Evolutionary conservation across 1,140 invertebrate species (phyloP), one percentile per base, ranked within the genome.

Genomic region (Conus ventricosus): DNA sequence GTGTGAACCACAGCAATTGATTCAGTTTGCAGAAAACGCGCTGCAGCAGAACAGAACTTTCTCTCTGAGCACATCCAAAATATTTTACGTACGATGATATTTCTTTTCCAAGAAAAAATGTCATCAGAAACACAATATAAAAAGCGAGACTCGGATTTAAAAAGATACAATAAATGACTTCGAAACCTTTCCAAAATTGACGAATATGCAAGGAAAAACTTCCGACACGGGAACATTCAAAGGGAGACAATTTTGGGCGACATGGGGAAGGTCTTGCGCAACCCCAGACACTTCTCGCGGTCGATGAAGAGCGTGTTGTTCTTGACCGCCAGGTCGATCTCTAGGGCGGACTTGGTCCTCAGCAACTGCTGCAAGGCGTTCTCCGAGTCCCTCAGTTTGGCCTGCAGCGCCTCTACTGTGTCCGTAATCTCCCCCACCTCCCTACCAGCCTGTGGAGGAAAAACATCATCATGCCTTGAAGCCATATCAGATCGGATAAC

Each of bases 261-360:
- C 94, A 95, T 95, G 75, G 98, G 98, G 95, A 98, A 99, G 13
- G 97, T 97, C 87, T 98, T 96, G 87, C 98, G 96, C 91, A 99
- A 96, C 23, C 98, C 97, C 95, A 98, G 97, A 94, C 98, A 99
- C 95, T 98, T 98, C 95, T 99, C 98, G 85, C 98, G 96, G 95
- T 99, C 98, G 89, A 99, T 98, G 94, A 98, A 98, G 80, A 99
- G 95, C 13, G 98, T 97, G 94, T 98, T 98, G 85, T 98, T 97
- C 96, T 99, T 99, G 92, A 97, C 96, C 75, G 97, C 96, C 53
- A 99, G 95, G 95, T 99, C 98, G 84, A 97, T 96, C 95, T 99
- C 98, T 27, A 99, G 95, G 87, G 96, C 96, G 67, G 97, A 97
- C 92, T 97, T 96, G 4, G 97, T 98, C 91, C 97, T 97, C 11